Base-by-base conservation (phyloP, 2,888 invertebrate species). In the Alloscopus bannaensis region DNA sequence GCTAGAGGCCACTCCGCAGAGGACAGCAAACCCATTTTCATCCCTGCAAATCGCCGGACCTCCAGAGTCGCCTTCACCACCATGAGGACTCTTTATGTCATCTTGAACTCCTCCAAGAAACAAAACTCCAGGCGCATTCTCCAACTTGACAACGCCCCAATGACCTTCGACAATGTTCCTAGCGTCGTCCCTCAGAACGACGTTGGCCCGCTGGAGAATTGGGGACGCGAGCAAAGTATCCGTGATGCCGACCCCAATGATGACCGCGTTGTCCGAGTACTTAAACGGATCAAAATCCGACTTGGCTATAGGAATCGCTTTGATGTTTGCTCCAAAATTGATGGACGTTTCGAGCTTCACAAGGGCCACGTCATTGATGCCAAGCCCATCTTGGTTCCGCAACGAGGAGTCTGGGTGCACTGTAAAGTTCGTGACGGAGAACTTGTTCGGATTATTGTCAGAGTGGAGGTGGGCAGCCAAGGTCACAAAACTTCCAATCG, bases 201-300 rank as follows among this genome's bases (percentile, higher is more conserved):
- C 29, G 50, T 79, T 68, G 8, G 72, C 72, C 24, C 68, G 72
- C 26, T 79, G 79, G 0, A 79, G 40, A 18, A 66, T 50, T 3
- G 47, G 26, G 0, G 66, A 24, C 4, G 40, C 28, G 13, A 24
- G 2, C 11, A 26, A 22, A 2, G 45, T 79, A 29, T 79, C 79
- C 2, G 79, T 72, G 2, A 66, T 72, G 3, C 79, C 79, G 66
- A 66, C 72, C 4, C 79, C 79, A 0, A 68, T 68, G 42, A 79
- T 72, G 0, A 79, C 68, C 4, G 13, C 47, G 4, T 52, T 22
- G 22, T 70, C 69, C 1, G 78, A 71, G 20, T 79, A 60, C n/a
- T 40, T 57, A n/a, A 22, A 8, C 1, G 70, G 64, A 3, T 77
- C 13, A 24, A 69, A 77, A 18, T 40, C 42, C 11, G 26, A 18